Base-by-base conservation (phyloP, 2,797 vertebrate species). In the Amphiprion clarkii region DNA sequence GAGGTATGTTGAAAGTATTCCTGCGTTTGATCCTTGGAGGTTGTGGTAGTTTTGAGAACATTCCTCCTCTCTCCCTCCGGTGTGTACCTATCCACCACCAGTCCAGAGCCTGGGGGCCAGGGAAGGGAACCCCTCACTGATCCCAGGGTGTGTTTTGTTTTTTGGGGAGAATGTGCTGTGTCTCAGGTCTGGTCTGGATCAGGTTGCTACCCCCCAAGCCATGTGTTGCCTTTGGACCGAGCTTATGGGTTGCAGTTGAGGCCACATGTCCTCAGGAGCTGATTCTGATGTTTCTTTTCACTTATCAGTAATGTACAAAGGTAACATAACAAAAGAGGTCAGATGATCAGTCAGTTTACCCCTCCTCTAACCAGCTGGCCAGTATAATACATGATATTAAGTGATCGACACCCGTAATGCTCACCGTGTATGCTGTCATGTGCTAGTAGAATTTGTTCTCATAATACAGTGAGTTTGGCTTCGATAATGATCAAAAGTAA, bases 91-190 rank as follows among this genome's bases (percentile, higher is more conserved):
- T 67, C 65, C 58, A 58, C 33, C 54, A 25, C 72, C 72, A 67
- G 42, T 42, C 48, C 59, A 58, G 54, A 76, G 59, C 78, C 71
- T 21, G 17, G 58, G 60, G 84, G 76, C 73, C 29, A 33, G 5
- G 61, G 42, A 42, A 65, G 42, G 68, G 56, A 69, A 58, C 79
- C 68, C 76, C 76, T 83, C 36, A 46, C 74, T 87, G 86, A 86
- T 87, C 83, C 74, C 65, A 19, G 74, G 56, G 73, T 81, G 76
- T 93, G 90, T 93, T 92, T 57, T 92, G 89, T 44, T 88, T 93
- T 54, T 76, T 59, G 62, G 42, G 76, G 78, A 76, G 80, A 90
- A 85, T 88, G 81, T 87, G 84, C 88, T 90, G 88, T 19, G 83
- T 92, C 81, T 84, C 77, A 83, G 82, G 76, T 90, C 84, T 90